Evolutionary conservation across 2,888 invertebrate genomes (phyloP).

Genomic region (Eristalinus sepulchralis): DNA sequence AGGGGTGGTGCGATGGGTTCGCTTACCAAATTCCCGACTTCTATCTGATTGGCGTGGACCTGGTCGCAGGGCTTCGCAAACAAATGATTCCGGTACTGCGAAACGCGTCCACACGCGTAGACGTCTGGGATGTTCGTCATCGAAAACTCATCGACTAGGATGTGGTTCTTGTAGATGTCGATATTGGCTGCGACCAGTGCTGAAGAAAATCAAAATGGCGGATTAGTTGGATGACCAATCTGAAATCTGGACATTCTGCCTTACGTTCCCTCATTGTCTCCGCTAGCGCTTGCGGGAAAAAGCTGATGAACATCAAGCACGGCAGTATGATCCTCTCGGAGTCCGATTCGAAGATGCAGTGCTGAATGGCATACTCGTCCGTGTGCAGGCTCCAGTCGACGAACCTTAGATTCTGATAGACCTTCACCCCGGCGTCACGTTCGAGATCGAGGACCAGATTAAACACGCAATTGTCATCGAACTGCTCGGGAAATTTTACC

Average conservation of each 20-base stretch:
- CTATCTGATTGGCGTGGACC: constrained; percentile 41
- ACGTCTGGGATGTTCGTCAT: constrained; percentile 47
- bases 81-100: constrained; percentile 11
- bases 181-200: not conserved
- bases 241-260: not conserved
- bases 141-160: constrained; percentile 30
- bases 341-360: constrained; percentile 70
- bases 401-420: constrained; percentile 66
- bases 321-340: constrained; percentile 41
- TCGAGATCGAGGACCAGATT: constrained; percentile 73
- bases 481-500: constrained; percentile 31
- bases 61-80: constrained; percentile 30
- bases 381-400: constrained; percentile 36
- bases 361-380: constrained; percentile 58
- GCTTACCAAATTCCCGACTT: constrained; percentile 44
- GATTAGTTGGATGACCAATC: not conserved
- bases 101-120: constrained; percentile 38
- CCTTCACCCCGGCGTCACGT: constrained; percentile 73
- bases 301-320: constrained; percentile 76
- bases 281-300: constrained; percentile 47
- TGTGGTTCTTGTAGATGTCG: not conserved
- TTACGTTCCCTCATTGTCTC: not conserved
- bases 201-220: not conserved
- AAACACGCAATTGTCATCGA: constrained; percentile 73
- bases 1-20: not conserved